Percentiles rank a stretch among this genome's conserved stretches.
Conservation (phyloP, 2,797 vertebrate species). For the Ctenopoma multispine region DNA sequence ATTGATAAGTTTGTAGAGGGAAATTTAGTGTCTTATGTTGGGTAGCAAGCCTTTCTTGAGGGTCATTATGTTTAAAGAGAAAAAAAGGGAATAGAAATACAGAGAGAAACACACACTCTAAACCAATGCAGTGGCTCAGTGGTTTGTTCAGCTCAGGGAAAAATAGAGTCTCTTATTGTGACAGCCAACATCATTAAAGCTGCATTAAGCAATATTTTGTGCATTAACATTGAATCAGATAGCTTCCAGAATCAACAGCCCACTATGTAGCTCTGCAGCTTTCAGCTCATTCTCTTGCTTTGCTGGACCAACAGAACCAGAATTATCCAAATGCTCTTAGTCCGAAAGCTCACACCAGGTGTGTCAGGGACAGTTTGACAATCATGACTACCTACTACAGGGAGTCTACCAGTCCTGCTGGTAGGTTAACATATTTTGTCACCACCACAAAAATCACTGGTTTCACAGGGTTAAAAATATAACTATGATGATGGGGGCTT, state of each 20-base stretch:
- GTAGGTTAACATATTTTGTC: no score
- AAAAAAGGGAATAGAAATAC: slow-evolving; percentile 39
- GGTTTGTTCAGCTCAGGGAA: slow-evolving; percentile 64
- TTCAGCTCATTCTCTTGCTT: slow-evolving; percentile 22
- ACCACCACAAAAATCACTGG: no score
- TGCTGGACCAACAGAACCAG: slow-evolving; percentile 19
- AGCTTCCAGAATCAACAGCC: slow-evolving; percentile 48
- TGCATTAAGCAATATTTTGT: slow-evolving; percentile 67
- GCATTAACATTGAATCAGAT: slow-evolving; percentile 59
- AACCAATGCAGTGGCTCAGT: slow-evolving; percentile 55
- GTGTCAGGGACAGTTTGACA: no score
- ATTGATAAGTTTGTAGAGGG: slow-evolving; percentile 75
- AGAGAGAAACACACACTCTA: slow-evolving; percentile 19
- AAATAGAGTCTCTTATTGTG: slow-evolving; percentile 64
- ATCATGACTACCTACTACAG: no score
- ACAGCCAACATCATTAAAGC: slow-evolving; percentile 72
- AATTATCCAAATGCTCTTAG: slow-evolving; percentile 6
- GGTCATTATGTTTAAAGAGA: slow-evolving; percentile 57
- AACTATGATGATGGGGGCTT: no score
- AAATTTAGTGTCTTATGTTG: slow-evolving; percentile 57
- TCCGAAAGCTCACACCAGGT: neutral
- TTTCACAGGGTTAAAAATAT: no score
- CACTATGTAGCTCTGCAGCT: slow-evolving; percentile 27
- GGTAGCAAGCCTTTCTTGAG: slow-evolving; percentile 53
- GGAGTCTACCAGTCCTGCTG: no score